Conservation (phyloP, 2,888 invertebrate genomes). For the Pachymerium ferrugineum region DNA sequence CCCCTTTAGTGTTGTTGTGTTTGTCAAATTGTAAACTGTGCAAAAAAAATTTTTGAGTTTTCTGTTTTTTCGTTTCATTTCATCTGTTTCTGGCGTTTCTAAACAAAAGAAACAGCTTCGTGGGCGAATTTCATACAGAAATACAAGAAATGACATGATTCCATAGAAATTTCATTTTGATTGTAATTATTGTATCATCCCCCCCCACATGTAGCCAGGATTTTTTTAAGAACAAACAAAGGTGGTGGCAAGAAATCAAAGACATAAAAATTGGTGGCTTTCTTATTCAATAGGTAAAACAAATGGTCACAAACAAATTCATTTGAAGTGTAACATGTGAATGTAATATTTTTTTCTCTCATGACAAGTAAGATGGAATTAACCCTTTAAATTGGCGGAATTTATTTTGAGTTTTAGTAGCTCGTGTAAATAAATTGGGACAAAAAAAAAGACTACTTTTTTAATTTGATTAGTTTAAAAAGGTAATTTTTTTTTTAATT, state of each 20-base stretch:
- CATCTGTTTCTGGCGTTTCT: slow-evolving; percentile 9
- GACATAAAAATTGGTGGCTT: not conserved
- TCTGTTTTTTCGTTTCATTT: slow-evolving; percentile 2
- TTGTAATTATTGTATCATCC: slow-evolving; percentile 20
- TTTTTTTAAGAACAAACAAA: slow-evolving; percentile 7
- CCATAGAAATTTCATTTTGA: not conserved
- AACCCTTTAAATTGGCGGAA: too few species aligned
- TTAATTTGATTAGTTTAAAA: not conserved
- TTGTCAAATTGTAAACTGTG: slow-evolving; percentile 12
- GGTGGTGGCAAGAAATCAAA: slow-evolving; percentile 23
- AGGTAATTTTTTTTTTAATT: not conserved
- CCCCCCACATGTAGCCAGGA: slow-evolving; percentile 19
- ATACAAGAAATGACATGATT: not conserved
- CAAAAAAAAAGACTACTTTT: not conserved
- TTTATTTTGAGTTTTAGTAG: too few species aligned
- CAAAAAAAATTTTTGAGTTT: not conserved
- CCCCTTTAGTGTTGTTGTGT: slow-evolving; percentile 12
- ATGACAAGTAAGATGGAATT: too few species aligned
- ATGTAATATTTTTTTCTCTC: too few species aligned
- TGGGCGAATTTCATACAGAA: not conserved
- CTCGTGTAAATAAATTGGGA: slow-evolving; percentile 20
- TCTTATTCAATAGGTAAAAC: not conserved
- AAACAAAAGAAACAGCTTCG: slow-evolving; percentile 11
- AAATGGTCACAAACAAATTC: not conserved
- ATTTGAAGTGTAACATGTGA: not conserved